Evolutionary conservation across 2,888 invertebrate species (phyloP), one percentile per base, ranked within the genome.

Genomic region (Zygaena filipendulae): DNA sequence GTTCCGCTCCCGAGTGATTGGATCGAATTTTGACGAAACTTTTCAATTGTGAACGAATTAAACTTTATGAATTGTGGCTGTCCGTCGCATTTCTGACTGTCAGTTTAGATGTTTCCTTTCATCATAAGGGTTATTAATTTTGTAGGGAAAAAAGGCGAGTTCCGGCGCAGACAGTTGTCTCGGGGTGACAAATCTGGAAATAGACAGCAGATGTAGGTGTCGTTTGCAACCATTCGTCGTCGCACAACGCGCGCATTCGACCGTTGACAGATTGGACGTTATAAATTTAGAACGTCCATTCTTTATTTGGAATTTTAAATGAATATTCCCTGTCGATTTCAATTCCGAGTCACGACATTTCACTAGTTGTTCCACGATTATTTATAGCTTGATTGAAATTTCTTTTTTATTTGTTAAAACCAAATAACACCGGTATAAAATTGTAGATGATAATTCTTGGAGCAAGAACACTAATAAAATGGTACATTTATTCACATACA

Each of bases 201-300:
- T 79, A 77, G 74, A 70, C 57, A 62, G 63, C 69, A 72, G 46
- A 52, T 69, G 72, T 69, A 61, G 68, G 63, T 63, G 66, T 66
- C 74, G 69, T 68, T 72, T 62, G 75, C 72, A 60, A 66, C 64
- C 66, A 63, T 71, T 64, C 63, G 66, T 64, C 64, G 71, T 69
- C 69, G 64, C 66, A 64, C 68, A 71, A 72, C 72, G 62, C 68
- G 51, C 70, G 69, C 71, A 64, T 62, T 64, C 68, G 52, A 56
- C 72, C 70, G 77, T 75, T 75, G 77, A 77, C 75, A 74, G 74
- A 77, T 77, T 72, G 69, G 71, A 62, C 57, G 55, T 54, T 66
- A 69, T 71, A 74, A 63, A 70, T 69, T 63, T 75, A 74, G 77
- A 72, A 60, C 49, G 43, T 42, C 50, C 57, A 60, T 69, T 60